Evolutionary conservation across 2,888 invertebrate genomes (phyloP).

Genomic region (Oscheius sp.): DNA sequence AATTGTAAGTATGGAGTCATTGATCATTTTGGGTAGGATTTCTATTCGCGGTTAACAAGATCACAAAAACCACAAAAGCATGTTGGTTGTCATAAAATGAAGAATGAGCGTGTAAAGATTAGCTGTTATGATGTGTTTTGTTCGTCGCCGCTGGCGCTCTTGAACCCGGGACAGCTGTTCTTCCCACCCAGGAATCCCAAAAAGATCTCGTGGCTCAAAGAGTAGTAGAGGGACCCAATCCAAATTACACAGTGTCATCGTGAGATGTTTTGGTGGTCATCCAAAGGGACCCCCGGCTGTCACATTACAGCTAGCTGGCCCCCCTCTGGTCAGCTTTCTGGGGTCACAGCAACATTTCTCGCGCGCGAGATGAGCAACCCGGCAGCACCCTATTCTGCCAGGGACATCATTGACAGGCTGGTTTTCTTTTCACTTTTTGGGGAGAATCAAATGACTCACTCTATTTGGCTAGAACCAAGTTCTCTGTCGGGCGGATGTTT

Average conservation of each 20-base stretch:
- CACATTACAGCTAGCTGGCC: constrained; percentile 23
- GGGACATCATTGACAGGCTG: constrained; percentile 40
- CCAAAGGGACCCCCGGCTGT: constrained; percentile 21
- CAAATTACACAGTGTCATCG: constrained; percentile 11
- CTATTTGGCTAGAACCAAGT: too few species aligned
- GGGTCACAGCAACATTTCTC: constrained; percentile 31
- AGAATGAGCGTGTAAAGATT: neutral
- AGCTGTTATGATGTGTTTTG: constrained; percentile 16
- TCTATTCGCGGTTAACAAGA: too few species aligned
- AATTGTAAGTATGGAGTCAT: too few species aligned
- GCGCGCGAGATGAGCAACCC: constrained; percentile 28
- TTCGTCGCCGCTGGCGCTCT: too few species aligned
- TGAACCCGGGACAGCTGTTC: too few species aligned
- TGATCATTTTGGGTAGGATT: too few species aligned
- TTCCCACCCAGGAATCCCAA: too few species aligned
- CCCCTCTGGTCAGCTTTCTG: neutral
- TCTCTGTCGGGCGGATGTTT: too few species aligned
- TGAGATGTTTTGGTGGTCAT: constrained; percentile 32
- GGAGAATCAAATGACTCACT: too few species aligned
- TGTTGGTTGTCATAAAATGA: neutral
- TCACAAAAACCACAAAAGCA: too few species aligned
- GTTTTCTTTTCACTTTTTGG: neutral
- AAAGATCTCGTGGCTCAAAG: too few species aligned
- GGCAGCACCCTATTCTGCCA: constrained; percentile 34
- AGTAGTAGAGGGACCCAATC: too few species aligned